Conservation (phyloP, 2,888 invertebrate genomes). For the Danaus chrysippus region DNA sequence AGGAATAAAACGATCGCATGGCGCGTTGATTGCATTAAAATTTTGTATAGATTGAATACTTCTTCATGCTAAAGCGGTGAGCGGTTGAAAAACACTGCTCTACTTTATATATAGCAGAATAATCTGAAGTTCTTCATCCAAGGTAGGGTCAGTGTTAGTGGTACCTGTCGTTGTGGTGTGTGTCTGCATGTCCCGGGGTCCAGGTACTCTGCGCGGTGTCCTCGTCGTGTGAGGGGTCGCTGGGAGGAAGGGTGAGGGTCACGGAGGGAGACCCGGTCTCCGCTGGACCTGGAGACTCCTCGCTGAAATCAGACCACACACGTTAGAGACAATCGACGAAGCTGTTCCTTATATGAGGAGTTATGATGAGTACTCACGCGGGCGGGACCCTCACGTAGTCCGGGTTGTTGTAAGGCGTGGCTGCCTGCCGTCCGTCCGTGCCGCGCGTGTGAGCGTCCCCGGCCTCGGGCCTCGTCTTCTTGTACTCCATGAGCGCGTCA, state of each 20-base stretch:
- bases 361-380: not conserved
- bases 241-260: conserved; percentile 16
- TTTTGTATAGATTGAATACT: too few relatives aligned
- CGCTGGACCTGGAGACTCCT: not conserved
- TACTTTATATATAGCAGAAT: not conserved
- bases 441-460: conserved; percentile 14
- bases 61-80: too few relatives aligned
- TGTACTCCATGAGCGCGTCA: too few relatives aligned
- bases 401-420: conserved; percentile 32
- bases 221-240: conserved; percentile 44
- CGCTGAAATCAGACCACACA: not conserved
- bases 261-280: conserved; percentile 16
- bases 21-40: too few relatives aligned
- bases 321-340: not conserved
- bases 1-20: too few relatives aligned
- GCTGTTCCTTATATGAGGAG: not conserved
- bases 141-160: conserved; percentile 11
- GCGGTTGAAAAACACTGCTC: not conserved
- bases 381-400: conserved; percentile 25
- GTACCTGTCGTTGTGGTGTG: conserved; percentile 36
- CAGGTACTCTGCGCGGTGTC: conserved; percentile 55
- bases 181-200: conserved; percentile 38
- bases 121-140: not conserved
- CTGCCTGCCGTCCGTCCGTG: conserved; percentile 30
- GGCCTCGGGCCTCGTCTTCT: too few relatives aligned